Evolutionary conservation across 2,113 vertebrate species (phyloP), one percentile per base, ranked within the genome.

Genomic region (Heliornis fulica): DNA sequence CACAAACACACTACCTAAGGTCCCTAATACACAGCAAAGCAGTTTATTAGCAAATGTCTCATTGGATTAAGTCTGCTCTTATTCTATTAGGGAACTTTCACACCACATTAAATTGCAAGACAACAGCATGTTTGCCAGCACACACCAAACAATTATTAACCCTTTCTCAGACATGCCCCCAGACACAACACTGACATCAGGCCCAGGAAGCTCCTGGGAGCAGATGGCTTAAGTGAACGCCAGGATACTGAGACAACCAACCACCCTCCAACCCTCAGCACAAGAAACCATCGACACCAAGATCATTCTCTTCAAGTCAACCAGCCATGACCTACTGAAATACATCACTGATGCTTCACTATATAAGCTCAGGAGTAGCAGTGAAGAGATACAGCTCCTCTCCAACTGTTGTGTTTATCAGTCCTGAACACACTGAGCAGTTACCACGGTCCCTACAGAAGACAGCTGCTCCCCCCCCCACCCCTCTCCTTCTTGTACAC

Each of bases 21-120:
- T 94, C 94, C 93, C 95, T 89, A 81, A 68, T 40, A 83, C 18
- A 81, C 75, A 92, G 87, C 26, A 92, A 97, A 74, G 87, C 69
- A 68, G 84, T 97, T 97, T 94, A 98, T 98, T 97, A 98, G 96
- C 95, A 91, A 84, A 46, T 3, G 60, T 90, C 96, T 96, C 96
- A 86, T 91, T 88, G 91, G 96, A 98, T 97, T 90, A 97, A 69
- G 88, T 79, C 92, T 89, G 89, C 76, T 94, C 50, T 77, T 74
- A 92, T 84, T 95, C 95, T 94, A 96, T 97, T 97, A 96, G 93
- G 95, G 96, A 97, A 94, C 97, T 97, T 97, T 97, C 97, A 97
- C 96, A 97, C 93, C 90, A 86, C 96, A 96, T 97, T 96, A 95
- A 87, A 94, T 54, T 45, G 94, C 87, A 65, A 83, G 56, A 90